phyloP scores from a whole-genome alignment of 2,888 invertebrate species.

The Trichacis sp. region DNA sequence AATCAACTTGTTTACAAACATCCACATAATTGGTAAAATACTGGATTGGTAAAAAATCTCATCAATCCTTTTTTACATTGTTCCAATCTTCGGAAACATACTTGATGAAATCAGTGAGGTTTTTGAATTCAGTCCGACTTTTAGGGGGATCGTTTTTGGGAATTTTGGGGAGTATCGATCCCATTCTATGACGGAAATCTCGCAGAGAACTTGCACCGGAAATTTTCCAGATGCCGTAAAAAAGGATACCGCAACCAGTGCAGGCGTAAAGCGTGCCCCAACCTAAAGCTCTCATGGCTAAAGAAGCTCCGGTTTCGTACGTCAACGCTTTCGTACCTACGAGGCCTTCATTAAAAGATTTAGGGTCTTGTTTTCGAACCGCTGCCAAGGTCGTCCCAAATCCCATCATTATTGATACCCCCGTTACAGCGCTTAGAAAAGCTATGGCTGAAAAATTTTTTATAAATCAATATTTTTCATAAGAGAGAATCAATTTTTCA shows the following conservation, averaged over 20 bases:
- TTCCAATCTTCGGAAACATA: constrained; percentile 72
- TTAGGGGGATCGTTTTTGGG: constrained; percentile 83
- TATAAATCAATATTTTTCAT: no score
- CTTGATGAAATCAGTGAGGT: constrained; percentile 84
- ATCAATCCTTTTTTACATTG: constrained; percentile 19
- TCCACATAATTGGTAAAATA: no score
- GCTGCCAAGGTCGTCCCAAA: constrained; percentile 84
- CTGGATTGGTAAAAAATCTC: no score
- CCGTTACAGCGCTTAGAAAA: constrained; percentile 80
- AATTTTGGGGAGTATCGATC: constrained; percentile 80
- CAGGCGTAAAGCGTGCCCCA: constrained; percentile 91
- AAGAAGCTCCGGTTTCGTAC: constrained; percentile 80
- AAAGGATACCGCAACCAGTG: constrained; percentile 84
- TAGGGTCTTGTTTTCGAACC: constrained; percentile 84
- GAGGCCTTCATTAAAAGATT: constrained; percentile 82
- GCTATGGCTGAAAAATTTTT: constrained; percentile 73
- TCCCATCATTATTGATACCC: constrained; percentile 83
- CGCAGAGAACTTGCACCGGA: constrained; percentile 87
- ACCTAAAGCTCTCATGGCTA: constrained; percentile 87
- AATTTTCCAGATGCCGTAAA: constrained; percentile 88
- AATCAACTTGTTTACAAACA: no score
- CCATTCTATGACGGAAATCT: constrained; percentile 87
- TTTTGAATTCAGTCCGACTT: constrained; percentile 88
- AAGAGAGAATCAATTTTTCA: no score
- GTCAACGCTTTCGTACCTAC: constrained; percentile 72